Base-by-base conservation (phyloP, 1,140 invertebrate genomes). In the Zaprionus camerounensis region DNA sequence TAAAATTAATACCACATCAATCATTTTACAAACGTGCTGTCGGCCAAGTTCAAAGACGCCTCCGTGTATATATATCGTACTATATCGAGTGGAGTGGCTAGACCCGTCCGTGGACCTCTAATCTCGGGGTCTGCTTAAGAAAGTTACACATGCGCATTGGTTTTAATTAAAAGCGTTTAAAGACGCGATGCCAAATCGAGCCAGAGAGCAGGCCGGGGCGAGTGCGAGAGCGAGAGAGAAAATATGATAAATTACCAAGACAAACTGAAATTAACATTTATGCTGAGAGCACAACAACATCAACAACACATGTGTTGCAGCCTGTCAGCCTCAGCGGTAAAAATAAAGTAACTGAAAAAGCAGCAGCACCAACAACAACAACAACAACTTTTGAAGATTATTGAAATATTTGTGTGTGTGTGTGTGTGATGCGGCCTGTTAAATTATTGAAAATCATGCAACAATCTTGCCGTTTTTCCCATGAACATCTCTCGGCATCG, bases 1-100 rank as follows among this genome's bases (percentile, higher is more conserved):
- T 90, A 91, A 91, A 91, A 90, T 91, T 86, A 91, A 91, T 91
- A 91, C 90, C 85, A 91, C 88, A 91, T 91, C 90, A 91, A 91
- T 91, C 90, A 91, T 91, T 90, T 85, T 81, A 79, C 90, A 91
- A 91, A 86, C 77, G 82, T 79, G 81, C 81, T 88, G 81, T 91
- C 88, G 88, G 88, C 80, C 80, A 91, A 91, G 88, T 91, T 91
- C 88, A 91, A 91, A 91, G 90, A 63, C 36, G 15, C 20, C 53
- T 62, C 5, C 28, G 46, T 49, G 2, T 34, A 34, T 34, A 31
- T 49, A 31, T 34, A 34, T 34, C 31, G 31, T 34, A 34, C 20
- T 49, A 11, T 49, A 49, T 49, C 46, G 46, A 49, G 46, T 11
- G 17, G 38, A n/a, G 38, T 24, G 20, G 20, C 46, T 51, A 51